phyloP scores from a whole-genome alignment of 2,113 vertebrate genomes.

The Tachysurus vachellii region DNA sequence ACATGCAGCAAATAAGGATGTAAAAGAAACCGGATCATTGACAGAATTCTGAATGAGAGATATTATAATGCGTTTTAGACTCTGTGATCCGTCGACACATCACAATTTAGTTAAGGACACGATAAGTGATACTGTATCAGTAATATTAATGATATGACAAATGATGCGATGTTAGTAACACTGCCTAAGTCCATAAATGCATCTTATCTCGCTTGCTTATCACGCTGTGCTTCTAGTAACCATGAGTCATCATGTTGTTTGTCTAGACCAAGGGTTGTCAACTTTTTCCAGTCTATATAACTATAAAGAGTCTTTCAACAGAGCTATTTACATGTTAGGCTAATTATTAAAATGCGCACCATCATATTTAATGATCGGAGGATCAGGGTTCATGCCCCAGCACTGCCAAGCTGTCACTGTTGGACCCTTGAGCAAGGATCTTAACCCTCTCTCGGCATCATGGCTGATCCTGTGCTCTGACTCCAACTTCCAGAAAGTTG shows the following conservation, averaged over 20 bases:
- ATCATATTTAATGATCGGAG: neutral
- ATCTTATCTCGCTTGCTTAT: neutral
- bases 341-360: neutral
- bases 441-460: too few species aligned
- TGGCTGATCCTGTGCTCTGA: too few species aligned
- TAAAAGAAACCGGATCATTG: neutral
- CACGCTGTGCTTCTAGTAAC: neutral
- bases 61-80: neutral
- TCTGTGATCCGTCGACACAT: constrained; percentile 1
- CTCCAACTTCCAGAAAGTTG: too few species aligned
- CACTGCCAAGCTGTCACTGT: too few species aligned
- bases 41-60: neutral
- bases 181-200: neutral
- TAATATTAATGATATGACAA: neutral
- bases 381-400: too few species aligned
- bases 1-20: neutral
- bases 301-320: neutral
- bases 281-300: neutral
- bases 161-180: too few species aligned
- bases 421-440: too few species aligned
- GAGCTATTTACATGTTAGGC: neutral
- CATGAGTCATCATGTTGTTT: neutral
- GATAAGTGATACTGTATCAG: neutral
- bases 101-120: neutral
- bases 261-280: neutral